Conservation (phyloP, 2,113 vertebrate species). For the Pleuronectes platessa region DNA sequence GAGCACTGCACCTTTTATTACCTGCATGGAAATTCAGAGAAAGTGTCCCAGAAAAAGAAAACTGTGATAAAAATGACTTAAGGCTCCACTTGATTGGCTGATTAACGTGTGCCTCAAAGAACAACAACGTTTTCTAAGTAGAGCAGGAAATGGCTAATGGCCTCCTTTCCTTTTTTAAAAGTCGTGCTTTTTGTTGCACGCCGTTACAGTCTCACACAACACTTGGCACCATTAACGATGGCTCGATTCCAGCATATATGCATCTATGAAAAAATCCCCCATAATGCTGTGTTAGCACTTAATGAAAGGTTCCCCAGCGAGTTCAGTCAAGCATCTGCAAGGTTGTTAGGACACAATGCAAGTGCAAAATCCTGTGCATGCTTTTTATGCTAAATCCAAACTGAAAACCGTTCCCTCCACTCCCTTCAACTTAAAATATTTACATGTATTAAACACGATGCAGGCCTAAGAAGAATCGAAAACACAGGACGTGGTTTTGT, state of each 20-base stretch:
- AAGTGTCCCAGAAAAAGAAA: background rate
- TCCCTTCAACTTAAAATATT: background rate
- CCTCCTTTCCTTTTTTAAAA: constrained; percentile 4
- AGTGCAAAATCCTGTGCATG: constrained; percentile 10
- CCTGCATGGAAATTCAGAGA: background rate
- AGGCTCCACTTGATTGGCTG: constrained; percentile 3
- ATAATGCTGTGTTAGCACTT: constrained; percentile 21
- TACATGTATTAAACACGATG: constrained; percentile 12
- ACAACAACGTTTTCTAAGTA: constrained; percentile 13
- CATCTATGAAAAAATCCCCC: background rate
- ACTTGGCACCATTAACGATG: constrained; percentile 28
- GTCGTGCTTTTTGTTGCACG: constrained; percentile 1
- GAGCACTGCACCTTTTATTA: background rate
- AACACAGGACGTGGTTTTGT: no score
- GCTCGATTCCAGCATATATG: constrained; percentile 31
- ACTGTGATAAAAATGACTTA: background rate
- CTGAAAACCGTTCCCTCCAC: background rate
- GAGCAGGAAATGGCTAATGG: background rate
- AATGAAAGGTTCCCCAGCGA: constrained; percentile 22
- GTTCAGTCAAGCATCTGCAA: constrained; percentile 38
- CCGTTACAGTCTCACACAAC: constrained; percentile 4
- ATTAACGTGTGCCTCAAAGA: background rate
- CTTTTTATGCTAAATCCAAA: background rate
- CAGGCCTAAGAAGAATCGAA: background rate
- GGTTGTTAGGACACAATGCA: background rate